Evolutionary conservation across 2,113 vertebrate species (phyloP).

Genomic region (Ia io): DNA sequence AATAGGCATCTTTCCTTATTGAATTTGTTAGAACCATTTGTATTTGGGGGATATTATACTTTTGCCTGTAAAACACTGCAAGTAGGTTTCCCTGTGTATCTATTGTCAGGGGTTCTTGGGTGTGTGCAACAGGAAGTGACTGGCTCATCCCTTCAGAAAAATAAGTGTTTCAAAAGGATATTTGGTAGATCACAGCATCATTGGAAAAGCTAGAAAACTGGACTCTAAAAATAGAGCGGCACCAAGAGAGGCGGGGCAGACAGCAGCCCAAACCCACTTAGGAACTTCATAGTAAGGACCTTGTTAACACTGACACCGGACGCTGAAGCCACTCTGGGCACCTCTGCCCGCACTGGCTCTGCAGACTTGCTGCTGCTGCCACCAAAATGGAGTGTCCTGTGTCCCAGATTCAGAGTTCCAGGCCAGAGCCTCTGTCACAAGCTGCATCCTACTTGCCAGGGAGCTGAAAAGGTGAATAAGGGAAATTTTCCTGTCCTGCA

Average conservation of each 20-base stretch:
- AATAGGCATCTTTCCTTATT: neutral
- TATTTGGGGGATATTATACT: neutral
- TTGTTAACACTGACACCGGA: neutral
- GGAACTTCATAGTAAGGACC: neutral
- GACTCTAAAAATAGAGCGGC: neutral
- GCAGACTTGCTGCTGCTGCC: neutral
- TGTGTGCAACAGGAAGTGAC: neutral
- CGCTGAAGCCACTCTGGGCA: neutral
- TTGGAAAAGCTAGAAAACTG: neutral
- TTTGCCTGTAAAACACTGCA: neutral
- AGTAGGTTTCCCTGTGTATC: neutral
- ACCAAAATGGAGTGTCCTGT: neutral
- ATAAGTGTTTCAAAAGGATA: neutral
- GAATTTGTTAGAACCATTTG: slow-evolving; percentile 8
- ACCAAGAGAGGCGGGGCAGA: neutral
- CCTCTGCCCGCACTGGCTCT: neutral
- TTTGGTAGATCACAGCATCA: neutral
- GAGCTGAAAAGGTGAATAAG: neutral
- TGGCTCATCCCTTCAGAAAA: slow-evolving; percentile 3
- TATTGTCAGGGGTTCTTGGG: neutral
- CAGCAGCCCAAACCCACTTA: neutral
- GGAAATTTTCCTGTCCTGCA: neutral
- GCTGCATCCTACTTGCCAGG: neutral
- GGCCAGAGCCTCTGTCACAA: neutral
- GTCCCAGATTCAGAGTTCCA: neutral